Percentiles rank a stretch among this genome's conserved stretches.
Conservation (phyloP, 2,797 vertebrate species). For the Myoxocephalus aenaeus region DNA sequence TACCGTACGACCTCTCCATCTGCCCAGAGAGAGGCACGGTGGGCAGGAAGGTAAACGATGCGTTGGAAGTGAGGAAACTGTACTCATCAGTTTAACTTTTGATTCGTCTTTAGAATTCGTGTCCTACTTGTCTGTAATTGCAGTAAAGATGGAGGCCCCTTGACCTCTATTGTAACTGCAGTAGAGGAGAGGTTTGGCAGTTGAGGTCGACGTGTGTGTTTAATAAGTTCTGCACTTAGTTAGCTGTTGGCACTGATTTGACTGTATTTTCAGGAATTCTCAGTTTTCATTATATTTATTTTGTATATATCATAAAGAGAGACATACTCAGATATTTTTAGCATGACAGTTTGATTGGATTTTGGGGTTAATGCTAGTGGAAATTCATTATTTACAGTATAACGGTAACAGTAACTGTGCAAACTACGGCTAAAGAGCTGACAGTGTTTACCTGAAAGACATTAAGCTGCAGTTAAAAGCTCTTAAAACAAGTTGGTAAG, state of each 20-base stretch:
- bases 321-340: neutral
- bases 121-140: slow-evolving; percentile 3
- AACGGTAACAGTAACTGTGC: no score
- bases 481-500: neutral
- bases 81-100: neutral
- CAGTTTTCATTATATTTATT: neutral
- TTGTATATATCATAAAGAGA: neutral
- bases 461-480: neutral
- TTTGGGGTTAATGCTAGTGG: neutral
- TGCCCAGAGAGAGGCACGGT: slow-evolving; percentile 42
- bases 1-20: slow-evolving; percentile 71
- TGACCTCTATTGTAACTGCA: slow-evolving; percentile 50
- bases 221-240: slow-evolving; percentile 9
- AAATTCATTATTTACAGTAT: neutral
- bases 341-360: neutral
- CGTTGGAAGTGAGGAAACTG: neutral
- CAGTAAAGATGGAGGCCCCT: slow-evolving; percentile 34
- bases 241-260: slow-evolving; percentile 4
- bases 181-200: slow-evolving; percentile 50
- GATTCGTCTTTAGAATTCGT: neutral
- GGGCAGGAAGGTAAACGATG: slow-evolving; percentile 21
- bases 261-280: slow-evolving; percentile 7
- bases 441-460: neutral
- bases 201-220: slow-evolving; percentile 24
- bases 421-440: neutral